phyloP scores from a whole-genome alignment of 2,113 vertebrate genomes.

The Syngnathoides biaculeatus region DNA sequence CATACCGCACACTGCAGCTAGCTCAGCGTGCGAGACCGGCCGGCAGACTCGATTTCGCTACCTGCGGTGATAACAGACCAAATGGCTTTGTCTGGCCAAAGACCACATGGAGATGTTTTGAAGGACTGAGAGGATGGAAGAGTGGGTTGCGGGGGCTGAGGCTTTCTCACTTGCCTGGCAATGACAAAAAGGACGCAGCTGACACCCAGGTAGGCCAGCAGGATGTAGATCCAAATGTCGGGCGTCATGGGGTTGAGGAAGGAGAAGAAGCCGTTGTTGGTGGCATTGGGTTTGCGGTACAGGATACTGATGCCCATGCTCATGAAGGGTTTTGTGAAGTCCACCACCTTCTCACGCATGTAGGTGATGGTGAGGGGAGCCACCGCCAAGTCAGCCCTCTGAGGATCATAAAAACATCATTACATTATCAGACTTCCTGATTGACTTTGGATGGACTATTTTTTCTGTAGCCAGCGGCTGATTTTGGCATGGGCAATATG shows the following conservation, averaged over 20 bases:
- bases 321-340: slow-evolving; percentile 98
- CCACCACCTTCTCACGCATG: slow-evolving; percentile 89
- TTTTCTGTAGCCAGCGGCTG: background rate
- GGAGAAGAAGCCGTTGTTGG: slow-evolving; percentile 97
- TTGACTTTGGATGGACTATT: too few species aligned
- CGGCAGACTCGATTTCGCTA: slow-evolving; percentile 13
- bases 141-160: background rate
- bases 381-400: slow-evolving; percentile 95
- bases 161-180: slow-evolving; percentile 81
- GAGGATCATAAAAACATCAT: background rate
- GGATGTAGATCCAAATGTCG: slow-evolving; percentile 98
- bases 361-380: slow-evolving; percentile 97
- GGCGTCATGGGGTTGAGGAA: slow-evolving; percentile 97
- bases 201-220: slow-evolving; percentile 94
- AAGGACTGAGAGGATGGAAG: background rate
- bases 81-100: slow-evolving; percentile 38
- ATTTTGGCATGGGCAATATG: too few species aligned
- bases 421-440: too few species aligned
- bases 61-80: slow-evolving; percentile 28
- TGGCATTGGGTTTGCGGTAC: slow-evolving; percentile 91
- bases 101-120: slow-evolving; percentile 11
- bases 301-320: slow-evolving; percentile 96
- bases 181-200: slow-evolving; percentile 99
- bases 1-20: slow-evolving; percentile 26
- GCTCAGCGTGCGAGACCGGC: slow-evolving; percentile 31